These are phyloP conservation scores for Ceriagrion tenellum DNA, from an alignment of 2,888 invertebrate genomes.

Conservation along the genomic window DNA sequence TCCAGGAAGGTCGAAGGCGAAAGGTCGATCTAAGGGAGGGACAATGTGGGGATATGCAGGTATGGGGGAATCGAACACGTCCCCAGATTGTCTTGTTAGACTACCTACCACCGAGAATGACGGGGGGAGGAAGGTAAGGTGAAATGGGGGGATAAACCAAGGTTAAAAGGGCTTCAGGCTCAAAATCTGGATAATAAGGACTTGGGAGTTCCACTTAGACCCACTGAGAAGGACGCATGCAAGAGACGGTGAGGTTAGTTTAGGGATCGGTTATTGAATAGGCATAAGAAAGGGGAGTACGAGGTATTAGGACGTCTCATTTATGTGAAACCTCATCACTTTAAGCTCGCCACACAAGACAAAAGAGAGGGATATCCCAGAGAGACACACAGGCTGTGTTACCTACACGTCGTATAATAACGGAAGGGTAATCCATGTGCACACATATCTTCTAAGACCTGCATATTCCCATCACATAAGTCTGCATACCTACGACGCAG, in stretches of 20 bases:
- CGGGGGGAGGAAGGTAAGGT: background rate
- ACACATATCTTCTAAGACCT: background rate
- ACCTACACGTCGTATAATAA: background rate
- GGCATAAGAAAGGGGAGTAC: background rate
- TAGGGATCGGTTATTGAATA: background rate
- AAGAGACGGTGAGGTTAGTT: background rate
- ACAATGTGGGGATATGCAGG: background rate
- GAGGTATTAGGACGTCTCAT: background rate
- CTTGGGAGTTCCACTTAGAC: conserved; percentile 6
- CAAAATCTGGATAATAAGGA: conserved; percentile 16
- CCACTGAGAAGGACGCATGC: background rate
- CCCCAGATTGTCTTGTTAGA: background rate
- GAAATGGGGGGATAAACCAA: background rate
- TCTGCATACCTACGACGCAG: background rate
- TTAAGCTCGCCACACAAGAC: background rate
- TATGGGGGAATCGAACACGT: background rate
- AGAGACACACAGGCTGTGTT: background rate
- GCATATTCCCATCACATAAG: background rate
- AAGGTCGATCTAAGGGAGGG: background rate
- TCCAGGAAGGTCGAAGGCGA: background rate
- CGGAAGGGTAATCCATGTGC: background rate
- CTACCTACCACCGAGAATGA: background rate
- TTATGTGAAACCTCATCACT: background rate
- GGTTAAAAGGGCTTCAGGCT: background rate
- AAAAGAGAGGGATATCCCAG: background rate